phyloP scores from a whole-genome alignment of 2,888 invertebrate species.

The Tanypteryx hageni region DNA sequence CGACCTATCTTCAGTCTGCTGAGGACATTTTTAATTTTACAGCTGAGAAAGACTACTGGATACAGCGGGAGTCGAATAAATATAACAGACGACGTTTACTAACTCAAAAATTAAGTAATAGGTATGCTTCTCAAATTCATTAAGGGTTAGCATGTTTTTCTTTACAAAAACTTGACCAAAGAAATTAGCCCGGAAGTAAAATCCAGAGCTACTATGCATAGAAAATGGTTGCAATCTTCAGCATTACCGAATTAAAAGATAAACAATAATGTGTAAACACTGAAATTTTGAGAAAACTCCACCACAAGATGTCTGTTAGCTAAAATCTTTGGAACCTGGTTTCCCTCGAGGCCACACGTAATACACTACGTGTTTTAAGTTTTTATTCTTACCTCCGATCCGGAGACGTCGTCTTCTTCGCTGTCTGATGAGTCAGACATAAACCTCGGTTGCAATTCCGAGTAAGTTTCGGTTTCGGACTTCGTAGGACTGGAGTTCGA shows the following conservation, averaged over 20 bases:
- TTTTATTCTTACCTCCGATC: conserved; percentile 82
- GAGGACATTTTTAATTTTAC: neutral
- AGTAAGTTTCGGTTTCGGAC: conserved; percentile 92
- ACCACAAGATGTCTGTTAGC: conserved; percentile 83
- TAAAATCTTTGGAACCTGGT: conserved; percentile 77
- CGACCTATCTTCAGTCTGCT: neutral
- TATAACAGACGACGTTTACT: neutral
- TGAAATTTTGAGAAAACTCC: conserved; percentile 52
- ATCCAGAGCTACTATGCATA: neutral
- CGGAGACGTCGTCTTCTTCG: conserved; percentile 95
- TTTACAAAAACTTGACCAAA: conserved; percentile 6
- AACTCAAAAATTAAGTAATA: neutral
- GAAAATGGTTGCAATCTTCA: conserved; percentile 26
- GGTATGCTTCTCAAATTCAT: neutral
- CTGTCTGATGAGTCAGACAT: conserved; percentile 97
- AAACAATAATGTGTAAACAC: conserved; percentile 29
- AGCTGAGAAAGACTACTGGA: neutral
- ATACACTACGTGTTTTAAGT: conserved; percentile 65
- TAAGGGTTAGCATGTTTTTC: neutral
- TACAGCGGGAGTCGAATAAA: neutral
- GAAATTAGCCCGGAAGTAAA: conserved; percentile 57
- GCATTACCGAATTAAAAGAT: neutral
- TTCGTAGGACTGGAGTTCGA: conserved; percentile 89
- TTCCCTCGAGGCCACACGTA: conserved; percentile 68
- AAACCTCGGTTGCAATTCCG: conserved; percentile 90